A percentile compares a stretch with the other conserved stretches of the same genome.
These are phyloP conservation scores for Silurus aristotelis DNA, from an alignment of 2,797 vertebrate species.

Conservation along the genomic window DNA sequence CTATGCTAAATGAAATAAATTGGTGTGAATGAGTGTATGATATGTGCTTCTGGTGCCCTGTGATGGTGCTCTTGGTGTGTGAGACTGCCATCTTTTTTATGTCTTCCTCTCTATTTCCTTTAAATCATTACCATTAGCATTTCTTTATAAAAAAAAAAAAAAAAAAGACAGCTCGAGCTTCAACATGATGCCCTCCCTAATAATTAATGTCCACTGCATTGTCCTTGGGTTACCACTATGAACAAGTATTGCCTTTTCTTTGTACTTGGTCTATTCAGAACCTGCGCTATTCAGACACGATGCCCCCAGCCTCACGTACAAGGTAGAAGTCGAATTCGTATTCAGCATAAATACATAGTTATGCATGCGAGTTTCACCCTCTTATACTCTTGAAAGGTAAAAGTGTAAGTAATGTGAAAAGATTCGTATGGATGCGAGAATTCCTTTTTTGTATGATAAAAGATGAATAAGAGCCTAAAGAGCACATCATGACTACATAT, in stretches of 20 bases:
- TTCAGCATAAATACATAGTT: background rate
- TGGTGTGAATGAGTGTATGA: background rate
- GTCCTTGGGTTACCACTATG: background rate
- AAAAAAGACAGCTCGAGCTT: background rate
- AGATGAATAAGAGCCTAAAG: background rate
- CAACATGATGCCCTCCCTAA: background rate
- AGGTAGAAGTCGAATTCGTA: background rate
- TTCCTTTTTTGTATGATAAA: background rate
- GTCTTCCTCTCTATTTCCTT: background rate
- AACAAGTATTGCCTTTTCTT: background rate
- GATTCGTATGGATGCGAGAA: conserved; percentile 1
- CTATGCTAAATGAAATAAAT: too few species aligned
- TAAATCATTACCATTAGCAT: too few species aligned
- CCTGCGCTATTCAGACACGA: background rate
- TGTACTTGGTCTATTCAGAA: background rate
- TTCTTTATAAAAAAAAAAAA: background rate
- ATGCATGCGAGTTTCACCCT: background rate
- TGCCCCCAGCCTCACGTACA: background rate
- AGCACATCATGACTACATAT: background rate
- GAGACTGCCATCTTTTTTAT: background rate
- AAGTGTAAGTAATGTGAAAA: background rate
- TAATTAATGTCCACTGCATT: background rate
- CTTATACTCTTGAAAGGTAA: background rate
- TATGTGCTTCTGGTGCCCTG: too few species aligned
- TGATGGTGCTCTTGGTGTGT: background rate